These are phyloP conservation scores for Mastomys natalensis DNA, from an alignment of 2,113 vertebrate genomes.

Conservation along the genomic window DNA sequence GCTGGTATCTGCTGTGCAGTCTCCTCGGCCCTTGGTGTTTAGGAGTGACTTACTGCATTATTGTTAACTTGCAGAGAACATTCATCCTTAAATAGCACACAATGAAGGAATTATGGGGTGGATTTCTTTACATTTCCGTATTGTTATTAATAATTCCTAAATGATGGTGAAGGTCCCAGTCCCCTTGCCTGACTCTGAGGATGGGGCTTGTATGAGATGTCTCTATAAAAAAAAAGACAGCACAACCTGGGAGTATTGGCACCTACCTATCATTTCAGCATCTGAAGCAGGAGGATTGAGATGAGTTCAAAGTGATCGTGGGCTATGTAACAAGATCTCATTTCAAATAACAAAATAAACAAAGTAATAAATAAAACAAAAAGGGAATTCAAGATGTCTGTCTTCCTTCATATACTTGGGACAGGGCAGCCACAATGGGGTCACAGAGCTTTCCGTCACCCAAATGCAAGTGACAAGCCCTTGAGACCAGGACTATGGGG, in stretches of 20 bases:
- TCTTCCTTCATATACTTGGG: background rate
- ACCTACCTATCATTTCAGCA: too few species aligned
- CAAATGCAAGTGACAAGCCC: background rate
- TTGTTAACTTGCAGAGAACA: background rate
- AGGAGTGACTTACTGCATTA: background rate
- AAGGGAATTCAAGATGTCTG: background rate
- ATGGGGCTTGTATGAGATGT: fast-evolving
- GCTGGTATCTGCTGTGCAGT: background rate
- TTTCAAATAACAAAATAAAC: background rate
- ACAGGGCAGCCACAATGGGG: background rate
- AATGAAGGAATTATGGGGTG: background rate
- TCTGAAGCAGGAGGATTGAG: background rate
- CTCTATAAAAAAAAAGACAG: background rate
- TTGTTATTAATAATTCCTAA: background rate
- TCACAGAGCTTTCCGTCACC: background rate
- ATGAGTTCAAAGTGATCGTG: background rate
- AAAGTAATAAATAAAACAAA: background rate
- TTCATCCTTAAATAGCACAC: background rate
- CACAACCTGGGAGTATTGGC: too few species aligned
- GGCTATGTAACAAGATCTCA: background rate
- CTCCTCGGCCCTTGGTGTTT: background rate
- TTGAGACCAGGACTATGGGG: background rate
- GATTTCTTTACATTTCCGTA: background rate
- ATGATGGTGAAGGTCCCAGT: fast-evolving
- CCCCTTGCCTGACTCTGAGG: background rate